phyloP scores from a whole-genome alignment of 2,797 vertebrate species.

The Thunnus albacares region DNA sequence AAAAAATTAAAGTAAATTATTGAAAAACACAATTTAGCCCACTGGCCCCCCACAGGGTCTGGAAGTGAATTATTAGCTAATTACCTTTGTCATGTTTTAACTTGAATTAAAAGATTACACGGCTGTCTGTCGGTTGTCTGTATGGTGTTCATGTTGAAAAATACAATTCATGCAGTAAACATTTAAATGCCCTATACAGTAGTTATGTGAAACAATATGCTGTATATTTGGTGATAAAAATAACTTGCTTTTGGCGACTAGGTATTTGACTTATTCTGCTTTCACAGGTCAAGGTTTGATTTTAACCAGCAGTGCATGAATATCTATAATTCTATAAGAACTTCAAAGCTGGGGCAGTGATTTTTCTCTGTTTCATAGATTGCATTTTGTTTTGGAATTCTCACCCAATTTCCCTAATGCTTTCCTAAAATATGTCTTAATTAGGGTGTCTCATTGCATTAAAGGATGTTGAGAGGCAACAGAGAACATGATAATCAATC shows the following conservation, averaged over 20 bases:
- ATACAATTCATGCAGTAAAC: not conserved
- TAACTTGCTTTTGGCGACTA: not conserved
- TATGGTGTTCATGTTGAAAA: not conserved
- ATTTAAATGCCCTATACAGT: not conserved
- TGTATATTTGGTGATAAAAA: not conserved
- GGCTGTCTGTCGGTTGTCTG: not conserved
- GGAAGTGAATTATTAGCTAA: too few relatives aligned
- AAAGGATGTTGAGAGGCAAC: slow-evolving; percentile 33
- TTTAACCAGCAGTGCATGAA: too few relatives aligned
- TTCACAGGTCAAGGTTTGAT: too few relatives aligned
- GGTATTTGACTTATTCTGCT: too few relatives aligned
- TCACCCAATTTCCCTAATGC: slow-evolving; percentile 26
- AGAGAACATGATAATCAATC: slow-evolving; percentile 48
- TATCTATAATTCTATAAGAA: not conserved
- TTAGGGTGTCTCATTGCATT: slow-evolving; percentile 47
- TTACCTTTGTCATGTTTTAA: too few relatives aligned
- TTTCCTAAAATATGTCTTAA: slow-evolving; percentile 51
- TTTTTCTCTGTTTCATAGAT: slow-evolving; percentile 13
- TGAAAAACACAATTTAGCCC: slow-evolving; percentile 4
- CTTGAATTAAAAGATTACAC: too few relatives aligned
- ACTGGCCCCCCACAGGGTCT: not conserved
- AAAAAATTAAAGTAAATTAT: not conserved
- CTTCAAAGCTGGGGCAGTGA: not conserved
- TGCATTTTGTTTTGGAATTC: slow-evolving; percentile 27
- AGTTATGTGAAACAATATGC: not conserved